A percentile compares a stretch with the other conserved stretches of the same genome.
phyloP scores from a whole-genome alignment of 1,140 invertebrate genomes.

The Magallana angulata region DNA sequence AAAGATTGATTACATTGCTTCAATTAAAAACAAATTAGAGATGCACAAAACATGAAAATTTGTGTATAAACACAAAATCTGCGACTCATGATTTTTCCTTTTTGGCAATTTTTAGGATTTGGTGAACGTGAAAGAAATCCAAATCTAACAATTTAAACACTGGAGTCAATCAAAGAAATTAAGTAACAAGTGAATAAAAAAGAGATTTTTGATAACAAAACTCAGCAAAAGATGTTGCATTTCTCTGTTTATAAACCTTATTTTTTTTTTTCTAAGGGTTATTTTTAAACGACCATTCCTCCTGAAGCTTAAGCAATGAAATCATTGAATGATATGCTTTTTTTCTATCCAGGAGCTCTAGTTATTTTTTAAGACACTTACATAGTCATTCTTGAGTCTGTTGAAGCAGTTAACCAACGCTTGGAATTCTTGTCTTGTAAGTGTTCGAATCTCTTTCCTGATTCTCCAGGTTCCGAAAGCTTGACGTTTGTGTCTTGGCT shows the following conservation, averaged over 20 bases:
- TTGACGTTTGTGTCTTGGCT: not conserved
- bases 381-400: constrained; percentile 13
- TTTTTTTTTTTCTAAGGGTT: too few species aligned
- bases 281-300: too few species aligned
- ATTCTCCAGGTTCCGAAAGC: not conserved
- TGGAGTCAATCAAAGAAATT: too few species aligned
- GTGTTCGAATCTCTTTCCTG: not conserved
- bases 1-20: not conserved
- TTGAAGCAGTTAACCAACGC: not conserved
- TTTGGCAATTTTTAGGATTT: not conserved
- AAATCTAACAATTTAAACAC: too few species aligned
- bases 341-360: too few species aligned
- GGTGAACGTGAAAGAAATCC: too few species aligned
- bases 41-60: constrained; percentile 5
- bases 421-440: not conserved
- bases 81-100: not conserved
- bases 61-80: not conserved
- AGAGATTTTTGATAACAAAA: too few species aligned
- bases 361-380: not conserved
- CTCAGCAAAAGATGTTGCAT: too few species aligned
- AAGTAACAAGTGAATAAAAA: too few species aligned
- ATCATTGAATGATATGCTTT: too few species aligned
- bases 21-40: constrained; percentile 21
- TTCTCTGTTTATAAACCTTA: too few species aligned
- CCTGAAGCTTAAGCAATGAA: too few species aligned